Percentiles rank a stretch among this genome's conserved stretches.
These are phyloP conservation scores for Lophius americanus DNA, from an alignment of 2,797 vertebrate species.

Conservation along the genomic window DNA sequence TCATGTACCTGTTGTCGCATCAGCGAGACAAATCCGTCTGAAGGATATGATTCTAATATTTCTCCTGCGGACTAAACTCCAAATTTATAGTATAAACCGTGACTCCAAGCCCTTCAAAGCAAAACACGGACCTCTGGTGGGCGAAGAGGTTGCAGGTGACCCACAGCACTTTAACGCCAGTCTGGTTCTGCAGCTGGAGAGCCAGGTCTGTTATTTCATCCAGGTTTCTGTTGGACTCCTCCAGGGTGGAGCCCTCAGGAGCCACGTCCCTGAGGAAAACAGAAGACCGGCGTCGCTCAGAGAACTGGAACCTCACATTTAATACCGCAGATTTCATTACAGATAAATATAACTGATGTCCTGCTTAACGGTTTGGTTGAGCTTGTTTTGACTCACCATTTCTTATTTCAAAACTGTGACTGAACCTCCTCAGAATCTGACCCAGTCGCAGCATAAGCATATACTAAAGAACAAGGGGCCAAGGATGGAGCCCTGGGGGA, in stretches of 20 bases:
- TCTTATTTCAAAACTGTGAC: no score
- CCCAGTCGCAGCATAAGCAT: no score
- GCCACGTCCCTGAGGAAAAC: conserved; percentile 68
- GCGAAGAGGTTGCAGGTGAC: conserved; percentile 80
- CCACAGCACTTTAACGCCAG: conserved; percentile 77
- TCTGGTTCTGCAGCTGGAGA: conserved; percentile 74
- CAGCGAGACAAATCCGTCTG: not conserved
- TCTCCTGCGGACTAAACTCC: no score
- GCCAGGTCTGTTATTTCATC: conserved; percentile 77
- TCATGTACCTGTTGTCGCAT: conserved; percentile 74
- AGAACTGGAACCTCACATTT: not conserved
- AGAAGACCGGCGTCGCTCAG: not conserved
- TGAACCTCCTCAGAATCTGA: no score
- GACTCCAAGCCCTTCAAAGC: not conserved
- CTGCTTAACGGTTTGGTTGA: no score
- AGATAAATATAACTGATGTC: no score
- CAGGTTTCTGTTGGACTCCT: conserved; percentile 75
- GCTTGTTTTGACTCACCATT: no score
- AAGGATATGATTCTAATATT: no score
- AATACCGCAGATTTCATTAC: no score
- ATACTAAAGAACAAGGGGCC: no score
- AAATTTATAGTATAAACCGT: no score
- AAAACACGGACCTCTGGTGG: conserved; percentile 63
- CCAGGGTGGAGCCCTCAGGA: conserved; percentile 74
- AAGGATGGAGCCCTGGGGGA: no score